Conservation (phyloP, 1,140 invertebrate species). For the Gryon sp. region DNA sequence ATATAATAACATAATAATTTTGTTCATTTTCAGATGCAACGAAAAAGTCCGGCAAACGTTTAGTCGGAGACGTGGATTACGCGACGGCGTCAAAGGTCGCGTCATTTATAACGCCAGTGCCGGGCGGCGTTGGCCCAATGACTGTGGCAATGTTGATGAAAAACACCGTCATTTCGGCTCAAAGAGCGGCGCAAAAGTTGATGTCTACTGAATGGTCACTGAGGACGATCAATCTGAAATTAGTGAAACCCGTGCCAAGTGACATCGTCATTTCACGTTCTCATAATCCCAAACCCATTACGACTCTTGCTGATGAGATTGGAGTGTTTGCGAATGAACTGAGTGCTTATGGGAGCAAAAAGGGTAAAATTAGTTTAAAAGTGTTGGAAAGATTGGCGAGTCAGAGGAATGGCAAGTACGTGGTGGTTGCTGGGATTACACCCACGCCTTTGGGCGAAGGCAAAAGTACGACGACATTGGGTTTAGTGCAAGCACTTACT, state of each 20-base stretch:
- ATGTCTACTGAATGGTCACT: slow-evolving; percentile 84
- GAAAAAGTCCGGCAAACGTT: slow-evolving; percentile 89
- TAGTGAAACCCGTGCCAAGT: slow-evolving; percentile 86
- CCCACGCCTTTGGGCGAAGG: slow-evolving; percentile 98
- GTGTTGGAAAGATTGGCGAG: slow-evolving; percentile 88
- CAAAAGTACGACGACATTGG: slow-evolving; percentile 97
- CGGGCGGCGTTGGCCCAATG: slow-evolving; percentile 99
- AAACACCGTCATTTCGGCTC: slow-evolving; percentile 94
- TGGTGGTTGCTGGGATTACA: slow-evolving; percentile 97
- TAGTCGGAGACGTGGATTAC: slow-evolving; percentile 98
- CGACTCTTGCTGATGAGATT: slow-evolving; percentile 89
- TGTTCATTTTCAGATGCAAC: slow-evolving; percentile 85
- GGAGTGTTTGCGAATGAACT: slow-evolving; percentile 90
- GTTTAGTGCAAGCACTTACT: slow-evolving; percentile 94
- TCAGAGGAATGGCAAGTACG: slow-evolving; percentile 91
- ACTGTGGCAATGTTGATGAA: slow-evolving; percentile 98
- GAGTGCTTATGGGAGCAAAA: slow-evolving; percentile 94
- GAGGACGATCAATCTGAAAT: slow-evolving; percentile 81
- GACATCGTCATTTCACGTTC: slow-evolving; percentile 94
- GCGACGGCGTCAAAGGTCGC: slow-evolving; percentile 89
- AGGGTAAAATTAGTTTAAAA: slow-evolving; percentile 95
- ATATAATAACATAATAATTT: slow-evolving; percentile 14
- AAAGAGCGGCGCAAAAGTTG: slow-evolving; percentile 81
- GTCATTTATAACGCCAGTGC: slow-evolving; percentile 96
- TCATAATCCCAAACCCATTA: slow-evolving; percentile 93